phyloP scores from a whole-genome alignment of 1,140 invertebrate species.

The Pseudomyrmex cubaensis region DNA sequence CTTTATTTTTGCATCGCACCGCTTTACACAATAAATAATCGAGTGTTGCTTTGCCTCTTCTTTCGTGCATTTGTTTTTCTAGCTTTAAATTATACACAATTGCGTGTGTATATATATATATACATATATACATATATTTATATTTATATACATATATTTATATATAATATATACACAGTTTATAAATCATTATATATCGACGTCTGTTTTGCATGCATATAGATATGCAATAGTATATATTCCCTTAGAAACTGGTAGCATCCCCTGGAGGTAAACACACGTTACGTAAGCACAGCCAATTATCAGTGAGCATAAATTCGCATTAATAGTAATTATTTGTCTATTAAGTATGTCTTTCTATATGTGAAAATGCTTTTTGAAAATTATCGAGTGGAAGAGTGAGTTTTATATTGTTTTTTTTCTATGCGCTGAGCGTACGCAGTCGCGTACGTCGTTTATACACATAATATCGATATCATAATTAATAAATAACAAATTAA shows the following conservation, averaged over 20 bases:
- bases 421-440: not conserved
- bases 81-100: slow-evolving; percentile 20
- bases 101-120: not conserved
- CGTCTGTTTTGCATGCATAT: slow-evolving; percentile 1
- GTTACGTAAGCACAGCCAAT: slow-evolving; percentile 42
- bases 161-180: no score
- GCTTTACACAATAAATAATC: slow-evolving; percentile 50
- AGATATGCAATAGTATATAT: slow-evolving; percentile 20
- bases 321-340: slow-evolving; percentile 58
- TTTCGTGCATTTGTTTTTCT: not conserved
- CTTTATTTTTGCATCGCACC: slow-evolving; percentile 45
- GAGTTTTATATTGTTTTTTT: not conserved
- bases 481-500: slow-evolving; percentile 10
- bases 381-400: not conserved
- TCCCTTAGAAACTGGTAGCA: slow-evolving; percentile 10
- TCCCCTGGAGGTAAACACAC: not conserved
- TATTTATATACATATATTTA: no score
- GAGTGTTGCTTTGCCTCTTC: not conserved
- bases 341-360: slow-evolving; percentile 41
- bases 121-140: no score
- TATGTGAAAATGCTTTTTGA: not conserved
- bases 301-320: slow-evolving; percentile 26
- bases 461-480: not conserved
- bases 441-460: no score
- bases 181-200: slow-evolving; percentile 27